phyloP scores from a whole-genome alignment of 2,797 vertebrate species.

The Spinus olivaceus region DNA sequence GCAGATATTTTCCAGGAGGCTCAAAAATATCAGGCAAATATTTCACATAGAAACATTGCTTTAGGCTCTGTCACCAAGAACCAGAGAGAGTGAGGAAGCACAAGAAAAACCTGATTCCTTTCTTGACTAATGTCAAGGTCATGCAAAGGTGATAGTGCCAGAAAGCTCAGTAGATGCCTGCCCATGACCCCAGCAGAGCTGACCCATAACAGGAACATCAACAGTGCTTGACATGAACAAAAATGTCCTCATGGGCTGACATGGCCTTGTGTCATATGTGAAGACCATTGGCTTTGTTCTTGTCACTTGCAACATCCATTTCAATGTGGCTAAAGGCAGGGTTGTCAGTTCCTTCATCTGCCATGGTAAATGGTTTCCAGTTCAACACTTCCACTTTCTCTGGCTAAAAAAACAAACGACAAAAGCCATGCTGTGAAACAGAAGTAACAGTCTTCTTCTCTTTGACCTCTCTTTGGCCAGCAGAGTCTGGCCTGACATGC shows the following conservation, averaged over 20 bases:
- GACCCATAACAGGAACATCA: neutral
- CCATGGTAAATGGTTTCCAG: conserved; percentile 49
- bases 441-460: neutral
- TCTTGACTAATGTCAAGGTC: neutral
- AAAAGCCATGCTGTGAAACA: neutral
- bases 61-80: neutral
- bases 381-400: conserved; percentile 65
- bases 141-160: neutral
- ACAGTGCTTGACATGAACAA: neutral
- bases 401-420: conserved; percentile 58
- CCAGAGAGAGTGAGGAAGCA: neutral
- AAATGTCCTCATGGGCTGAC: neutral
- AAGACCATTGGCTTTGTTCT: conserved; percentile 52
- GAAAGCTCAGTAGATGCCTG: neutral
- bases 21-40: neutral
- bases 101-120: conserved; percentile 24
- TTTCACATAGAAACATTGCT: neutral
- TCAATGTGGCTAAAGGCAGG: conserved; percentile 83
- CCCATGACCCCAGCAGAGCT: neutral
- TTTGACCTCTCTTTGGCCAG: neutral
- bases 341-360: conserved; percentile 78
- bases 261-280: neutral
- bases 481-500: neutral
- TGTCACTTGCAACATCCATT: conserved; percentile 70
- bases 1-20: neutral